Evolutionary conservation across 1,140 invertebrate species (phyloP).

Genomic region (Patella vulgata): DNA sequence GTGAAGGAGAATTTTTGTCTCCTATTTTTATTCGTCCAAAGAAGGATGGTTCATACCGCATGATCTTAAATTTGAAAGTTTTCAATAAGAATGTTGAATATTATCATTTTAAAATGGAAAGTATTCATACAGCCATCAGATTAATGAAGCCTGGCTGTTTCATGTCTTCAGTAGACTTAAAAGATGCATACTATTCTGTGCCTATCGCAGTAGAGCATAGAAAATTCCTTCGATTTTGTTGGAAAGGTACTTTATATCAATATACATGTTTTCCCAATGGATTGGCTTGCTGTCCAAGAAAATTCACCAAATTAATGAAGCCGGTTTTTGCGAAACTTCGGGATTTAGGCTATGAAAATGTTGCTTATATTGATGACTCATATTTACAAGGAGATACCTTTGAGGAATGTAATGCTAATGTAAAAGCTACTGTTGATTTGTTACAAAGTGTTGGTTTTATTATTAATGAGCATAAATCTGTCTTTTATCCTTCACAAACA

Average conservation of each 20-base stretch:
- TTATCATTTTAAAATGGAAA: slow-evolving; percentile 38
- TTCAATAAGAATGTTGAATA: slow-evolving; percentile 29
- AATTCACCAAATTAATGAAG: slow-evolving; percentile 20
- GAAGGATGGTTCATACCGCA: no score
- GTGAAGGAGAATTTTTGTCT: no score
- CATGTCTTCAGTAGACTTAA: slow-evolving; percentile 27
- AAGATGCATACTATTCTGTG: slow-evolving; percentile 32
- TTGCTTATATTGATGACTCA: slow-evolving; percentile 14
- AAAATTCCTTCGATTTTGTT: slow-evolving; percentile 32
- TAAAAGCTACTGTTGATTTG: not conserved
- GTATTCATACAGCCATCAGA: slow-evolving; percentile 8
- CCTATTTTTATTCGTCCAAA: no score
- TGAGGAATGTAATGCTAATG: slow-evolving; percentile 14
- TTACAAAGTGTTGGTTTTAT: slow-evolving; percentile 4
- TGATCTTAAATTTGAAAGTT: slow-evolving; percentile 31
- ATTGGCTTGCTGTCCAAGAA: slow-evolving; percentile 8
- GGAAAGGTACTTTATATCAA: slow-evolving; percentile 19
- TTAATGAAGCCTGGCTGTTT: slow-evolving; percentile 21
- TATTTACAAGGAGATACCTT: not conserved
- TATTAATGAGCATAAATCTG: slow-evolving; percentile 7
- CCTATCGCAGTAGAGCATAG: slow-evolving; percentile 7
- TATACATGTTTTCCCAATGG: slow-evolving; percentile 28
- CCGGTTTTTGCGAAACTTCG: slow-evolving; percentile 17
- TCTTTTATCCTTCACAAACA: no score
- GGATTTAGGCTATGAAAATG: slow-evolving; percentile 1